Percentiles rank a stretch among this genome's conserved stretches.
Evolutionary conservation across 2,888 invertebrate genomes (phyloP).

Genomic region (Clepsis dumicolana): DNA sequence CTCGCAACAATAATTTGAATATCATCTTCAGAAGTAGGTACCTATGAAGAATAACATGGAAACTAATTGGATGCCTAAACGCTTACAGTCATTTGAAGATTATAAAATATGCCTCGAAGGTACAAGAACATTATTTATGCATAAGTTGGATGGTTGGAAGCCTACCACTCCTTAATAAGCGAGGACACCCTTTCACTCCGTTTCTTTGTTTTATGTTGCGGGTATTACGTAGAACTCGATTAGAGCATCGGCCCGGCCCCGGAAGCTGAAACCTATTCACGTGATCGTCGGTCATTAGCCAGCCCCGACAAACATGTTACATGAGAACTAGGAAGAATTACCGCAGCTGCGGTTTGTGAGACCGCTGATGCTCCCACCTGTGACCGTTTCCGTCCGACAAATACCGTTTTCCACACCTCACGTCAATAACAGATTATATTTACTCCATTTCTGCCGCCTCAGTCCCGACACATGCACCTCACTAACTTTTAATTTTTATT

Average conservation of each 20-base stretch:
- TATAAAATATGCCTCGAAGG: conserved; percentile 7
- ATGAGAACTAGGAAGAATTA: conserved; percentile 64
- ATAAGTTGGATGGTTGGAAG: neutral
- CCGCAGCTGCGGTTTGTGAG: conserved; percentile 12
- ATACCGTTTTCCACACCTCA: conserved; percentile 2
- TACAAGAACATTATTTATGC: conserved; percentile 4
- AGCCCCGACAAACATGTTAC: conserved; percentile 53
- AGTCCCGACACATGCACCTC: conserved; percentile 1
- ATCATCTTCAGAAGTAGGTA: conserved; percentile 9
- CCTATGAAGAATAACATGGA: neutral
- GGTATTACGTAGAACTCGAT: neutral
- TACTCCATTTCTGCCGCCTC: conserved; percentile 15
- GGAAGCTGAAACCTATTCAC: conserved; percentile 10
- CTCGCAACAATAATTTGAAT: conserved; percentile 4
- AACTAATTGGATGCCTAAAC: conserved; percentile 3
- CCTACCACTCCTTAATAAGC: conserved; percentile 4
- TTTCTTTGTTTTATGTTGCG: conserved; percentile 9
- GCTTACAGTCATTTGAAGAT: conserved; percentile 3
- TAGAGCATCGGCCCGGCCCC: conserved; percentile 16
- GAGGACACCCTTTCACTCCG: conserved; percentile 18
- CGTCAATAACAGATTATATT: conserved; percentile 1
- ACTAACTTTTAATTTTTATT: conserved; percentile 38
- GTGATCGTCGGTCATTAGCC: conserved; percentile 57
- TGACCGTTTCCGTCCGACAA: conserved; percentile 9
- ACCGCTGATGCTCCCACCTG: conserved; percentile 13